phyloP scores from a whole-genome alignment of 2,113 vertebrate genomes.

The Sorex araneus region DNA sequence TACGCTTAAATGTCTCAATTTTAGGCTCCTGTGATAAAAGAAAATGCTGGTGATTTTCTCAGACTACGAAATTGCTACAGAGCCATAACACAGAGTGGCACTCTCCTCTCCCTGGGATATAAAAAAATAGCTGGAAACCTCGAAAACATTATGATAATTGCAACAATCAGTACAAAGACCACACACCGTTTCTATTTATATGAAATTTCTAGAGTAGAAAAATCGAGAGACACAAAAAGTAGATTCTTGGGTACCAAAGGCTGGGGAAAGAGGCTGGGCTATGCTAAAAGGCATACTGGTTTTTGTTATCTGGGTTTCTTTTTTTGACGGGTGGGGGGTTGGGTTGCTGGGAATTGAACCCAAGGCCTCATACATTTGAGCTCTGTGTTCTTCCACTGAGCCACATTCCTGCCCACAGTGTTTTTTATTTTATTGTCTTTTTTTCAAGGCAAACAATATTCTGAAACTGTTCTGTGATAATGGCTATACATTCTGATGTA shows the following conservation, averaged over 20 bases:
- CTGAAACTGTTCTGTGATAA: background rate
- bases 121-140: background rate
- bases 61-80: background rate
- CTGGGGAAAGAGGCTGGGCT: background rate
- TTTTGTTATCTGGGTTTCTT: no score
- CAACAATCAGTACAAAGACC: background rate
- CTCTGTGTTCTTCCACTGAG: no score
- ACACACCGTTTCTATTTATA: background rate
- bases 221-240: background rate
- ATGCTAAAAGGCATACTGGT: no score
- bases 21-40: background rate
- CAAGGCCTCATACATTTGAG: no score
- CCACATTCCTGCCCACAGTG: no score
- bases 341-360: no score
- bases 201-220: background rate
- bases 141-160: background rate
- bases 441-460: background rate
- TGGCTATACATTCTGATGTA: background rate
- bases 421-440: background rate
- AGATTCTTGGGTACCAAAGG: background rate
- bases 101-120: background rate
- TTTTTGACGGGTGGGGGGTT: no score
- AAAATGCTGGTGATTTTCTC: constrained; percentile 31
- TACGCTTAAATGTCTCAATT: background rate
- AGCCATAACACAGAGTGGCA: background rate